phyloP scores from a whole-genome alignment of 2,888 invertebrate genomes.

The Leptopilina drosophilae region DNA sequence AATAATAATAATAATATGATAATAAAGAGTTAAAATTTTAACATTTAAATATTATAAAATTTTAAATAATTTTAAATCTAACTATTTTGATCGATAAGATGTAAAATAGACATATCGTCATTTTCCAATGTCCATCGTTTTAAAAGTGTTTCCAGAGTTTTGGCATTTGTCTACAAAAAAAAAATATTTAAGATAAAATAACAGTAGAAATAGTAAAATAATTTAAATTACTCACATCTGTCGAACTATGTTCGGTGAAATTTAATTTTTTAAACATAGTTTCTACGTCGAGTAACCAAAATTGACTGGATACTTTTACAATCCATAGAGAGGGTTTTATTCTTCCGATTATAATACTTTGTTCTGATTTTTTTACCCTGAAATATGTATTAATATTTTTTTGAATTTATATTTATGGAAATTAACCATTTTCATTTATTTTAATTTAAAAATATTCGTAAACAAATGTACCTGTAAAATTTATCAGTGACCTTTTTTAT shows the following conservation, averaged over 20 bases:
- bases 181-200: background rate
- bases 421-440: too few species aligned
- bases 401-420: conserved; percentile 5
- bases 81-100: conserved; percentile 8
- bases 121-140: conserved; percentile 19
- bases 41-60: background rate
- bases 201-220: background rate
- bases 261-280: conserved; percentile 43
- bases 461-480: conserved; percentile 54
- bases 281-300: conserved; percentile 44
- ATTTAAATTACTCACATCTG: conserved; percentile 41
- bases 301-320: conserved; percentile 43
- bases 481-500: conserved; percentile 57
- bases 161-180: background rate
- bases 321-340: conserved; percentile 46
- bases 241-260: conserved; percentile 28
- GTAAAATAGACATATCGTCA: conserved; percentile 25
- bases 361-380: conserved; percentile 34
- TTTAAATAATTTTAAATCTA: background rate
- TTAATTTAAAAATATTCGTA: conserved; percentile 36
- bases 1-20: background rate
- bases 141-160: conserved; percentile 22
- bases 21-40: background rate
- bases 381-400: conserved; percentile 22
- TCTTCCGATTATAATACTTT: conserved; percentile 41